Conservation (phyloP, 1,140 invertebrate genomes). For the Bursaphelenchus mucronatus region DNA sequence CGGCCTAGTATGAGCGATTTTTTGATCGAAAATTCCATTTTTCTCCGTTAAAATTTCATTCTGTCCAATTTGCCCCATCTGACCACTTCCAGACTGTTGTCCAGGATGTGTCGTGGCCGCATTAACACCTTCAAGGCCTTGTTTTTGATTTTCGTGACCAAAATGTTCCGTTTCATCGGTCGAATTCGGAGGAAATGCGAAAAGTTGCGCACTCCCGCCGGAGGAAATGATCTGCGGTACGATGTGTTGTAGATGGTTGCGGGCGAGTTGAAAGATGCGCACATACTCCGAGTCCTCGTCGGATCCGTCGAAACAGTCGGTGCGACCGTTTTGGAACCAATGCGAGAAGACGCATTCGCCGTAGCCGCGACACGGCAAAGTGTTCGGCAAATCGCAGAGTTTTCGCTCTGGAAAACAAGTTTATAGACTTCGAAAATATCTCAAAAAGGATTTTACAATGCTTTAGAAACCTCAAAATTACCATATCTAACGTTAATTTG, state of each 20-base stretch:
- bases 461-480: too few relatives aligned
- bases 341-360: constrained; percentile 39
- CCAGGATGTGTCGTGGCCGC: too few relatives aligned
- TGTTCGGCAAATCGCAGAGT: constrained; percentile 30
- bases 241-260: constrained; percentile 16
- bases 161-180: too few relatives aligned
- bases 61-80: too few relatives aligned
- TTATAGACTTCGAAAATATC: background rate
- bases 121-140: too few relatives aligned
- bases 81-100: too few relatives aligned
- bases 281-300: constrained; percentile 33
- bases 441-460: too few relatives aligned
- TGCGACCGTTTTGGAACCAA: constrained; percentile 38
- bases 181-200: background rate
- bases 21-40: too few relatives aligned
- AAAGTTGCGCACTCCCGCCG: constrained; percentile 1
- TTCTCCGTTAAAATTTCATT: too few relatives aligned
- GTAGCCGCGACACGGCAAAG: constrained; percentile 36
- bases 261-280: constrained; percentile 16
- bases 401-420: constrained; percentile 15
- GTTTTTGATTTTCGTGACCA: too few relatives aligned
- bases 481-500: too few relatives aligned
- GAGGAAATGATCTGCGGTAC: constrained; percentile 12
- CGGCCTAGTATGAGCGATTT: too few relatives aligned
- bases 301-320: constrained; percentile 35